Base-by-base conservation (phyloP, 1,140 invertebrate genomes). In the Panagrolaimus sp. region DNA sequence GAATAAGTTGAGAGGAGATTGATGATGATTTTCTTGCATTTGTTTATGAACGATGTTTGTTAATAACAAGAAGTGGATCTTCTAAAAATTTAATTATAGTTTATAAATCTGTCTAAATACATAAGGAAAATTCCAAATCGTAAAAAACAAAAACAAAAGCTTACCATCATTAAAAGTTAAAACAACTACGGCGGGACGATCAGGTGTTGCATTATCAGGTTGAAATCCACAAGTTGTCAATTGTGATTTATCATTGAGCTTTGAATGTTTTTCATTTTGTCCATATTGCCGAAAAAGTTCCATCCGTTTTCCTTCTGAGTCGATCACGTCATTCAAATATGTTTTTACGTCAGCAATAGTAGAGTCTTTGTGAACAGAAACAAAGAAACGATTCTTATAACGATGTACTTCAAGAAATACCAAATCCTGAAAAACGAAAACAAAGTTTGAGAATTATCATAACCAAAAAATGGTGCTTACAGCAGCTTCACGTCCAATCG, bases 321-420 rank as follows among this genome's bases (percentile, higher is more conserved):
- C 52, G 8, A 58, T 58, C 1, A 58, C 52, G 14, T 58, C 28
- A 12, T 12, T 21, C 10, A 58, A 28, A 12, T n/a, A n/a, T n/a
- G 1, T 4, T 28, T 58, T 58, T 2, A 58, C 52, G 5, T 58
- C 52, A 3, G n/a, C 3, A 1, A 58, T 28, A 28, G 52, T 58
- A 10, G 21, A 58, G 17, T 58, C 52, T 21, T 58, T 58, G n/a
- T 28, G 52, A 28, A 58, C 52, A 28, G 52, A 58, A 21, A 58
- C 52, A 28, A 58, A 58, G 52, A 58, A 58, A n/a, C 28, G 52
- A 12, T 21, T 12, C 52, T 58, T 58, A 28, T 58, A 28, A 2
- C 52, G 52, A 58, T 58, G 21, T 21, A 58, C 52, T 17, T 58
- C 52, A 12, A 58, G n/a, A 28, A 58, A 58, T 21, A 58, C 52